phyloP scores from a whole-genome alignment of 2,113 vertebrate genomes.

The Cyphotilapia sp. region DNA sequence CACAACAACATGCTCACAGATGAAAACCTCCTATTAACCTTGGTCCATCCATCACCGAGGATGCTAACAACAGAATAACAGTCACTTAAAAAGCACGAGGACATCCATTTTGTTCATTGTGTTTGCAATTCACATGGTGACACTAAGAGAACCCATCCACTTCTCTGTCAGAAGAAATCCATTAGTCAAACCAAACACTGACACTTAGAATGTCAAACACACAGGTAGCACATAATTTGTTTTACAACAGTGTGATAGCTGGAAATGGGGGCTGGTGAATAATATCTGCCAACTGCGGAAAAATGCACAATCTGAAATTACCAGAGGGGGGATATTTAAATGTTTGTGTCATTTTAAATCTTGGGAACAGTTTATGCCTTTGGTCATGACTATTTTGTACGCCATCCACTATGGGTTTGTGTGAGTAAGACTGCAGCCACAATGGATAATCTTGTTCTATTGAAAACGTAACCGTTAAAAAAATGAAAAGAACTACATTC shows the following conservation, averaged over 20 bases:
- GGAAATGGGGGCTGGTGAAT: conserved; percentile 23
- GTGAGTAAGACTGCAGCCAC: not conserved
- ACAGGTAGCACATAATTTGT: conserved; percentile 49
- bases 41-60: not conserved
- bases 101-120: conserved; percentile 16
- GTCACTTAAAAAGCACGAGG: conserved; percentile 22
- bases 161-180: conserved; percentile 46
- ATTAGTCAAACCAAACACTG: conserved; percentile 57
- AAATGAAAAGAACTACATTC: not conserved
- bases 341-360: conserved; percentile 42
- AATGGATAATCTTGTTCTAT: not conserved
- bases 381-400: conserved; percentile 30
- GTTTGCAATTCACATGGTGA: conserved; percentile 37
- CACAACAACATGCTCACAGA: not conserved
- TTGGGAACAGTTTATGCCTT: conserved; percentile 36
- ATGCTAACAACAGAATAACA: conserved; percentile 4
- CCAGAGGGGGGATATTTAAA: not conserved
- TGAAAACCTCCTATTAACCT: not conserved
- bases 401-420: conserved; percentile 6
- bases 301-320: conserved; percentile 25
- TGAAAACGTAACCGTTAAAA: not conserved
- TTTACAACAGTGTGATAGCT: conserved; percentile 42
- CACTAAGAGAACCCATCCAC: conserved; percentile 36
- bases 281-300: conserved; percentile 13
- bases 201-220: conserved; percentile 50